Evolutionary conservation across 1,140 invertebrate species (phyloP), one percentile per base, ranked within the genome.

Genomic region (Drosophila ficusphila): DNA sequence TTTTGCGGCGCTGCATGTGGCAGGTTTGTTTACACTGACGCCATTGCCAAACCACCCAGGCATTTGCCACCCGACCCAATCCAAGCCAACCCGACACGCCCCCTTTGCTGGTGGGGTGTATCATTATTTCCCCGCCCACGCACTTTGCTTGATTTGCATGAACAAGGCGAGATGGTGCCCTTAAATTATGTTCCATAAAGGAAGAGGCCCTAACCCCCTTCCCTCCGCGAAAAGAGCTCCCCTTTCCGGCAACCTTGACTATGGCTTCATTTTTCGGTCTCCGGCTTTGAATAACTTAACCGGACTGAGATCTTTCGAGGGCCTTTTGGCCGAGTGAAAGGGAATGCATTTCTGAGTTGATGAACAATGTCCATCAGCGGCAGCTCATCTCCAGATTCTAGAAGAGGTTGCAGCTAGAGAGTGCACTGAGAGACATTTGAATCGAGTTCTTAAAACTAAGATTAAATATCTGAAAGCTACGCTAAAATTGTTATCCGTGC

Each of bases 71-170:
- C 5, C 44, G n/a, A n/a, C n/a, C n/a, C n/a, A n/a, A n/a, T n/a
- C n/a, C n/a, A n/a, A 11, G 7, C 41, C 31, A 34, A 23, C 11
- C 19, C 6, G 2, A 25, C 12, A 1, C 29, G 53, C 19, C 36
- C 25, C 4, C 34, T 6, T 7, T 38, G 34, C 4, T 11, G 36
- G 4, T 31, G 71, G 48, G 81, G 76, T 88, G 88, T 88, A 79
- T 85, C 76, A 85, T 86, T 85, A 85, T 48, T n/a, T n/a, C 64
- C 18, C 25, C 56, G 53, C 52, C 52, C 71, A 82, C 76, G 76
- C 76, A 76, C 82, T 86, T 88, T 68, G 88, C 88, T 86, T 68
- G 88, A 86, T 86, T 86, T 86, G 81, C 81, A 86, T 86, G 82
- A 74, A 74, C 82, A 81, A 74, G 65, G 73, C 73, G 74, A 53